A percentile compares a stretch with the other conserved stretches of the same genome.
Conservation (phyloP, 2,113 vertebrate genomes). For the Kryptolebias marmoratus region DNA sequence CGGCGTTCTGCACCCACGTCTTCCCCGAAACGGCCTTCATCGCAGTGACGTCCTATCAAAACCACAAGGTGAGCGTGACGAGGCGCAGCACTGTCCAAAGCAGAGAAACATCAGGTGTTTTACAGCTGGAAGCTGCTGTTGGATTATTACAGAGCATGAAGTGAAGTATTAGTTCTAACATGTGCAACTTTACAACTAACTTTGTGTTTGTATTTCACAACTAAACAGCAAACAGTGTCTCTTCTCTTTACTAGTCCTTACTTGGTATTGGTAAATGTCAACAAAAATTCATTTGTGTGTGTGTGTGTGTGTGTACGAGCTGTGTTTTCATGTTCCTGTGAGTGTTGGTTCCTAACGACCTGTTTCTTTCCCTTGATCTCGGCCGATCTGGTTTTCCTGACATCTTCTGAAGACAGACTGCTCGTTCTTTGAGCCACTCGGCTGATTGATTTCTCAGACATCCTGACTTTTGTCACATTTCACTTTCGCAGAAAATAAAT, state of each 20-base stretch:
- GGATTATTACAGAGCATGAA: too few species aligned
- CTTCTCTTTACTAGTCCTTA: slow-evolving; percentile 39
- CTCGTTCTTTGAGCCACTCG: slow-evolving; percentile 22
- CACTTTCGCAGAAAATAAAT: slow-evolving; percentile 16
- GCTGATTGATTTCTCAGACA: slow-evolving; percentile 19
- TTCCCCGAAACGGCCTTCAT: slow-evolving; percentile 97
- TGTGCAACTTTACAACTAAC: neutral
- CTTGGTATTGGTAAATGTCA: slow-evolving; percentile 48
- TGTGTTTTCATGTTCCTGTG: neutral
- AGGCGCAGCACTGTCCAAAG: too few species aligned
- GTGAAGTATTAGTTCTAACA: too few species aligned
- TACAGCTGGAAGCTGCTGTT: too few species aligned
- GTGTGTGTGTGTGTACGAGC: neutral
- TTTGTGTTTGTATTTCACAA: slow-evolving; percentile 44
- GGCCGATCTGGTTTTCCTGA: slow-evolving; percentile 42
- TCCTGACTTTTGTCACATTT: slow-evolving; percentile 14
- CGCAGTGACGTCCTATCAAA: slow-evolving; percentile 97
- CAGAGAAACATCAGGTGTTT: too few species aligned
- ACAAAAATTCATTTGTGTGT: slow-evolving; percentile 21
- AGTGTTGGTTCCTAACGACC: slow-evolving; percentile 48
- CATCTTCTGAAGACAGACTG: slow-evolving; percentile 41
- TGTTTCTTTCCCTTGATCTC: slow-evolving; percentile 72
- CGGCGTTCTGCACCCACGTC: slow-evolving; percentile 94
- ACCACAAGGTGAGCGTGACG: slow-evolving; percentile 88
- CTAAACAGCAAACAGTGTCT: slow-evolving; percentile 29